Conservation (phyloP, 2,888 invertebrate species). For the Brenthis ino region DNA sequence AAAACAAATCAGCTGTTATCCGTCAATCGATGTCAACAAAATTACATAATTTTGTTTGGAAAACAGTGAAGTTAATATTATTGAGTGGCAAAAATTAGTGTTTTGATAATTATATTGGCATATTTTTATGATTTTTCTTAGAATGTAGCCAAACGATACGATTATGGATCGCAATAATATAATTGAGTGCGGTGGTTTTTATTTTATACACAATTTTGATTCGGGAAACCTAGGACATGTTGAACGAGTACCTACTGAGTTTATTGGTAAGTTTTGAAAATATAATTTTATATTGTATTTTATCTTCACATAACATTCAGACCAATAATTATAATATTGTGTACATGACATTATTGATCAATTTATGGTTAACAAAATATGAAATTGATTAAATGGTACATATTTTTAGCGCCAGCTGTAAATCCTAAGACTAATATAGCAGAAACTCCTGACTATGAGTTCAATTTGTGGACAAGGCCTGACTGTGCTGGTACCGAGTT, state of each 20-base stretch:
- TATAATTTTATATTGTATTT: constrained; percentile 14
- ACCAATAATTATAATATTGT: not conserved
- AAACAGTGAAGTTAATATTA: constrained; percentile 78
- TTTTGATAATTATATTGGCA: constrained; percentile 58
- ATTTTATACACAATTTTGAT: constrained; percentile 94
- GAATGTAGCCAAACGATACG: constrained; percentile 72
- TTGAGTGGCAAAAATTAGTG: constrained; percentile 73
- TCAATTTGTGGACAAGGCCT: constrained; percentile 94
- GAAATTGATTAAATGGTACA: not conserved
- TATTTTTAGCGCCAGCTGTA: constrained; percentile 58
- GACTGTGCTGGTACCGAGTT: constrained; percentile 93
- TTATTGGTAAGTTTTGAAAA: constrained; percentile 73
- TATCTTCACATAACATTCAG: not conserved
- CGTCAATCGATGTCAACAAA: constrained; percentile 84
- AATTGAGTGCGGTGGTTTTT: constrained; percentile 87
- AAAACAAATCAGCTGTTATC: constrained; percentile 82
- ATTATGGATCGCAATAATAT: constrained; percentile 76
- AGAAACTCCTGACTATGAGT: constrained; percentile 88
- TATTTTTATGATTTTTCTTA: constrained; percentile 64
- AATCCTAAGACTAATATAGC: constrained; percentile 64
- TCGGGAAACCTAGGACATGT: constrained; percentile 94
- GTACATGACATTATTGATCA: not conserved
- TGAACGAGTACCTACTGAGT: constrained; percentile 85
- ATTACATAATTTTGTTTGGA: constrained; percentile 83
- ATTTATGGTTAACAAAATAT: not conserved